Conservation (phyloP, 1,140 invertebrate species). For the Thaumetopoea pityocampa region DNA sequence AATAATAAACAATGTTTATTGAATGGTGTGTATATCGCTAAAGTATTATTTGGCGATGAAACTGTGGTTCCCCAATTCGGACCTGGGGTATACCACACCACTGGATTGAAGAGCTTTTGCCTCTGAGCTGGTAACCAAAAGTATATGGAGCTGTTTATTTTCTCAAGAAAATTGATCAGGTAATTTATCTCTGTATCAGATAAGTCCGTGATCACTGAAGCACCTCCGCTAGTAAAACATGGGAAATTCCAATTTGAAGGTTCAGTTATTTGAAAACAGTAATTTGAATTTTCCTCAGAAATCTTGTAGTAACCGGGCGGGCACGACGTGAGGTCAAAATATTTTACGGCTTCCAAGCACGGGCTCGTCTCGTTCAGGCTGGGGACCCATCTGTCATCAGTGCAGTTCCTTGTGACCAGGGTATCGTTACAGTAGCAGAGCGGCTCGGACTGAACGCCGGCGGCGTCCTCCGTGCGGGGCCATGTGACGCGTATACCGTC, state of each 20-base stretch:
- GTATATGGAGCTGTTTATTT: conserved; percentile 33
- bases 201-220: conserved; percentile 48
- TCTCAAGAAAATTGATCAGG: conserved; percentile 34
- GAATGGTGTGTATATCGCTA: conserved; percentile 27
- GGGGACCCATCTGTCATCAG: conserved; percentile 35
- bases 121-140: conserved; percentile 57
- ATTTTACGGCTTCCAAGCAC: conserved; percentile 36
- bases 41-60: conserved; percentile 27
- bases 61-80: conserved; percentile 46
- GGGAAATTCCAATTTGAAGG: conserved; percentile 44
- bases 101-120: conserved; percentile 38
- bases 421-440: conserved; percentile 37
- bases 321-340: conserved; percentile 37
- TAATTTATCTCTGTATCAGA: conserved; percentile 30
- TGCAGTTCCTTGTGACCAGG: conserved; percentile 47
- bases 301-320: conserved; percentile 46
- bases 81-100: conserved; percentile 53
- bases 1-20: conserved; percentile 48
- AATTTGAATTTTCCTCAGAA: conserved; percentile 38
- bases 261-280: conserved; percentile 47
- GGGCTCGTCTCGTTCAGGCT: conserved; percentile 21
- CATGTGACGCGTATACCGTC: conserved; percentile 43
- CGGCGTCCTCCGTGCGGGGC: conserved; percentile 32
- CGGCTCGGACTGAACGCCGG: conserved; percentile 39
- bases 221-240: conserved; percentile 50